Conservation (phyloP, 2,113 vertebrate genomes). For the Tachysurus fulvidraco region DNA sequence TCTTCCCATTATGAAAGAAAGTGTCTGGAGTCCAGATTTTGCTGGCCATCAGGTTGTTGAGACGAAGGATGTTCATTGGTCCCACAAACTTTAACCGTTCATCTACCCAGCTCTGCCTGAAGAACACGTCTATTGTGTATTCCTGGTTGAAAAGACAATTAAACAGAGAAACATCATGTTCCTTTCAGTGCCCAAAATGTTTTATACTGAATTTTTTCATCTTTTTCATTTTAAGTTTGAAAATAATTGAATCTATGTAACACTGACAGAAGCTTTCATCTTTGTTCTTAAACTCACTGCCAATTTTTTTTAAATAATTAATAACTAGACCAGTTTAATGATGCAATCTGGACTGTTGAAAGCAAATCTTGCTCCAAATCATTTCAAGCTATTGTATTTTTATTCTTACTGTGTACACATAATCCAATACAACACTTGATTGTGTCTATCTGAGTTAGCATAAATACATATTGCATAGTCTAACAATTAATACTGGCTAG, state of each 20-base stretch:
- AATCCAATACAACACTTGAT: background rate
- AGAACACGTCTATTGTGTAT: slow-evolving; percentile 98
- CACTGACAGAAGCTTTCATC: background rate
- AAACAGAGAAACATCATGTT: background rate
- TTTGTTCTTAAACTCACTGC: background rate
- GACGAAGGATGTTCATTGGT: slow-evolving; percentile 93
- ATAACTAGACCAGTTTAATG: background rate
- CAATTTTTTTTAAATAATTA: background rate
- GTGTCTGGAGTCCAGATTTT: slow-evolving; percentile 99
- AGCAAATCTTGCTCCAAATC: background rate
- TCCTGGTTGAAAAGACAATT: slow-evolving; percentile 75
- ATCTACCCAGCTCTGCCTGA: slow-evolving; percentile 97
- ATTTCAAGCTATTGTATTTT: background rate
- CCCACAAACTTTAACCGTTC: slow-evolving; percentile 93
- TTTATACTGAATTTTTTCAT: background rate
- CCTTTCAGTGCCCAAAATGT: background rate
- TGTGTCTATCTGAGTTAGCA: background rate
- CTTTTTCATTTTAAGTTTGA: background rate
- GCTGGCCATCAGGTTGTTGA: slow-evolving; percentile 99
- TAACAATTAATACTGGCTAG: too few relatives aligned
- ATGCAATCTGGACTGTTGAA: background rate
- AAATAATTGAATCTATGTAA: background rate
- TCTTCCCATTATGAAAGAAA: slow-evolving; percentile 98
- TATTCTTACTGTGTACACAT: background rate
- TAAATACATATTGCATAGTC: background rate